A percentile compares a stretch with the other conserved stretches of the same genome.
These are phyloP conservation scores for Channa striata DNA, from an alignment of 2,797 vertebrate genomes.

Conservation along the genomic window DNA sequence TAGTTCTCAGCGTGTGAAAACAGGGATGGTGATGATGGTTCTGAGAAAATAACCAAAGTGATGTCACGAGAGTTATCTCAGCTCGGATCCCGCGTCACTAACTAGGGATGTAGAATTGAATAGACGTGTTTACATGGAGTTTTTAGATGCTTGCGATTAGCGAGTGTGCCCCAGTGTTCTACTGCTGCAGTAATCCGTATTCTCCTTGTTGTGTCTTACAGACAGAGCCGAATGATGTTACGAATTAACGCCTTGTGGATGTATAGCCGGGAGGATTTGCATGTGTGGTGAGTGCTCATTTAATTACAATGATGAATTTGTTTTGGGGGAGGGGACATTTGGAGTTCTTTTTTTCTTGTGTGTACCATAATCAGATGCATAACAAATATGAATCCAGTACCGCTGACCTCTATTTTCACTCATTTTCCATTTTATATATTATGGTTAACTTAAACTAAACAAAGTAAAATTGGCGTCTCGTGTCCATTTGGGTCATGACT, in stretches of 20 bases:
- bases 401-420: too few species aligned
- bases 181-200: neutral
- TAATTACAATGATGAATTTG: neutral
- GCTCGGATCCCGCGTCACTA: neutral
- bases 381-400: neutral
- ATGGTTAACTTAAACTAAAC: too few species aligned
- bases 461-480: too few species aligned
- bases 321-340: neutral
- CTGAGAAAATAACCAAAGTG: neutral
- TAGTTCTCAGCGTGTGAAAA: slow-evolving; percentile 5
- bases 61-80: neutral
- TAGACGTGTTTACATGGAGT: neutral
- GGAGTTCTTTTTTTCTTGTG: too few species aligned
- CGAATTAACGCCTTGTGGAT: slow-evolving; percentile 15
- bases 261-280: slow-evolving; percentile 54
- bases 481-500: too few species aligned
- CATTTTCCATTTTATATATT: too few species aligned
- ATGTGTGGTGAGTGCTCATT: slow-evolving; percentile 45
- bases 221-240: slow-evolving; percentile 32
- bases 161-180: too few species aligned
- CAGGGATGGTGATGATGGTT: neutral
- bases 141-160: too few species aligned
- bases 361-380: neutral
- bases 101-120: neutral
- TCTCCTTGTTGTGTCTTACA: slow-evolving; percentile 37